Evolutionary conservation across 2,797 vertebrate species (phyloP).

Genomic region (Etheostoma perlongum): DNA sequence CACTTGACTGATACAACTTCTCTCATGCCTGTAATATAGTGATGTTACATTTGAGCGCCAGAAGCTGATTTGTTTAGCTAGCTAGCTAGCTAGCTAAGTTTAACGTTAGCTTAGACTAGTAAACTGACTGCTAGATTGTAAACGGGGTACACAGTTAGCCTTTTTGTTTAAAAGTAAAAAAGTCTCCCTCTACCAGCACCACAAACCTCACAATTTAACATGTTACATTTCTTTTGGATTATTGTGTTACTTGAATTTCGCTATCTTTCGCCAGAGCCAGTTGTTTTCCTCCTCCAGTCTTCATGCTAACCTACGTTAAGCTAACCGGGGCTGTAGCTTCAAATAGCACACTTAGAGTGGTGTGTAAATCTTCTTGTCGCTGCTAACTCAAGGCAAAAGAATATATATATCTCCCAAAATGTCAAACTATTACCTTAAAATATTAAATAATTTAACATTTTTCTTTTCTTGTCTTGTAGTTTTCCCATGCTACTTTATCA

Average conservation of each 20-base stretch:
- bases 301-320: not conserved
- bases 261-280: not conserved
- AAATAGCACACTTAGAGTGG: not conserved
- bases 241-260: not conserved
- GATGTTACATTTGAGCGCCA: not conserved
- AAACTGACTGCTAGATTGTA: no score
- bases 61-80: not conserved
- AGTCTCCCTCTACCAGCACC: not conserved
- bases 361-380: not conserved
- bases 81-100: no score
- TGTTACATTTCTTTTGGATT: no score
- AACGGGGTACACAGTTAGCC: not conserved
- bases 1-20: not conserved
- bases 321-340: not conserved
- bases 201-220: not conserved
- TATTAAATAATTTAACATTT: not conserved
- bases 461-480: not conserved
- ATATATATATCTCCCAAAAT: not conserved
- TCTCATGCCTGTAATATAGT: not conserved
- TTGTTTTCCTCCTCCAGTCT: not conserved
- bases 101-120: not conserved
- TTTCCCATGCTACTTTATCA: not conserved
- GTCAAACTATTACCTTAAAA: not conserved
- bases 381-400: not conserved
- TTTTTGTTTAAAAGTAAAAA: not conserved